Conservation (phyloP, 2,888 invertebrate species). For the Melanargia galathea region DNA sequence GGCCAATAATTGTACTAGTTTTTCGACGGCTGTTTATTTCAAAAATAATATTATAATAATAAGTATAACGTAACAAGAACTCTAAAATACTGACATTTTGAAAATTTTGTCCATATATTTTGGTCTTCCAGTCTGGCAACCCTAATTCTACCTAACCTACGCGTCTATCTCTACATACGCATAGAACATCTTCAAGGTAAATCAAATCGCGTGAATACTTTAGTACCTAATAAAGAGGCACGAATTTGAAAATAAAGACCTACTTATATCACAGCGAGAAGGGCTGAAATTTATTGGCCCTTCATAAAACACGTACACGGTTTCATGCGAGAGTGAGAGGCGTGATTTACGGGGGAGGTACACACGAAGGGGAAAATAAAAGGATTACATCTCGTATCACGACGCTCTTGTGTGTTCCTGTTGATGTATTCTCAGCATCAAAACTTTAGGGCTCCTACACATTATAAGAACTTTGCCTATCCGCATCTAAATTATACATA, state of each 20-base stretch:
- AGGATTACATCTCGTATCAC: slow-evolving; percentile 51
- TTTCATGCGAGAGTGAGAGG: slow-evolving; percentile 57
- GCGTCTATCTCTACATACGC: too few species aligned
- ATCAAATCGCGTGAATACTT: slow-evolving; percentile 6
- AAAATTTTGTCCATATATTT: too few species aligned
- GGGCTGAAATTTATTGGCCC: slow-evolving; percentile 65
- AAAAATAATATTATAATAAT: too few species aligned
- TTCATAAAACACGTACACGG: slow-evolving; percentile 60
- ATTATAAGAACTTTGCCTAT: not conserved
- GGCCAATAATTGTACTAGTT: too few species aligned
- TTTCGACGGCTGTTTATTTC: too few species aligned
- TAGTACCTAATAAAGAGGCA: slow-evolving; percentile 17
- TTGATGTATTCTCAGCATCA: slow-evolving; percentile 42
- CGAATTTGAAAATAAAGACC: slow-evolving; percentile 16
- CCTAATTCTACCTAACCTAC: not conserved
- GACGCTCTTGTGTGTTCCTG: slow-evolving; percentile 35
- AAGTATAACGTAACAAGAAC: too few species aligned
- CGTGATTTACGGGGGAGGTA: slow-evolving; percentile 60
- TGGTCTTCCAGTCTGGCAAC: too few species aligned
- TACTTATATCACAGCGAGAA: slow-evolving; percentile 8
- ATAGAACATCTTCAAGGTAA: slow-evolving; percentile 3
- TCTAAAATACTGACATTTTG: too few species aligned
- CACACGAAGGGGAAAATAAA: slow-evolving; percentile 63
- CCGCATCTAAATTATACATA: not conserved
- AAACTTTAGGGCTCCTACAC: slow-evolving; percentile 11